Base-by-base conservation (phyloP, 1,140 invertebrate species). In the Teleogryllus occipitalis region DNA sequence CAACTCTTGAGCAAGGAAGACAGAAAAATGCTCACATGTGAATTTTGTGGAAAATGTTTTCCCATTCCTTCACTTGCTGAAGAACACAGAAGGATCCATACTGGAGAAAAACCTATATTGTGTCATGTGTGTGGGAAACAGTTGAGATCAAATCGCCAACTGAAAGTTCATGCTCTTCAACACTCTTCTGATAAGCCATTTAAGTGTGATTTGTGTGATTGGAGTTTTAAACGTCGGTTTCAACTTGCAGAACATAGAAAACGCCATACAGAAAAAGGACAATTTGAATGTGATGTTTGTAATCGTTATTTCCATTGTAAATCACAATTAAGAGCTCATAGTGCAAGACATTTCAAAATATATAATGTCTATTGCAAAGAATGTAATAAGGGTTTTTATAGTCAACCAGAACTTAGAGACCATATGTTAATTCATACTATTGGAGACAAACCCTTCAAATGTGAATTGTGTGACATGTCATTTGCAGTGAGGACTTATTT, bases 101-200 rank as follows among this genome's bases (percentile, higher is more conserved):
- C 90, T 3, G 92, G 93, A 0, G 91, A 93, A 81, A 88, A 91
- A 75, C 93, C 92, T 3, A 92, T 93, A 82, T 88, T 90, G 72
- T 94, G 93, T 83, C 88, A 88, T 73, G 86, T 88, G 79, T 94
- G 93, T 84, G 89, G 90, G 47, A 90, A 92, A 81, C 86, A 89
- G 8, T 93, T 93, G 82, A 91, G 90, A n/a, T 76, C 75, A 0
- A 76, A 76, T 8, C 27, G 75, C 39, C 27, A 27, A 15, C 14
- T 76, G 54, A 83, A 77, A 48, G 65, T 87, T 85, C 87, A 88
- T 76, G 87, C 87, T 85, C 87, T 88, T 80, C 83, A 86, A 18
- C 87, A 88, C 78, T 84, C 84, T 18, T 84, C 87, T 8, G 83
- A 84, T 8, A 87, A 86, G 76, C 84, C 83, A 0, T 86, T 87